A percentile compares a stretch with the other conserved stretches of the same genome.
Evolutionary conservation across 2,888 invertebrate genomes (phyloP).

Genomic region (Heliconius cydno): DNA sequence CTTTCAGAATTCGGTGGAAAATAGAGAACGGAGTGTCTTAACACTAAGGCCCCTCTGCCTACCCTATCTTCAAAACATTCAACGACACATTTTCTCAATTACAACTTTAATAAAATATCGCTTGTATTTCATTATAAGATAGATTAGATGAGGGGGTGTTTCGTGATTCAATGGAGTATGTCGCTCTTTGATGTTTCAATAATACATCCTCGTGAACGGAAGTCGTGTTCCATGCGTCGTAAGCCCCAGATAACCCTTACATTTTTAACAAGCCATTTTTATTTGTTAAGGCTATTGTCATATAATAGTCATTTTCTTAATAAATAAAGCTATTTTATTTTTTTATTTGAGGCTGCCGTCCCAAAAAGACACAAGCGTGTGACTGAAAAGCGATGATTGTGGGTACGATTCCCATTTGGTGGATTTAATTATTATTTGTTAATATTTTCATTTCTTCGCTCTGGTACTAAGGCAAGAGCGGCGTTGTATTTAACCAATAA

Average conservation of each 20-base stretch:
- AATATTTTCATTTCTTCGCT: no score
- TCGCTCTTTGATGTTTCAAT: constrained; percentile 25
- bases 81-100: neutral
- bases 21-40: no score
- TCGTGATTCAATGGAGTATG: constrained; percentile 23
- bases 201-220: constrained; percentile 16
- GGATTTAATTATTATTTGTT: no score
- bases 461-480: no score
- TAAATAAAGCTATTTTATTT: neutral
- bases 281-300: neutral
- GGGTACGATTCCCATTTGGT: no score
- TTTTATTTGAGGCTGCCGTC: no score
- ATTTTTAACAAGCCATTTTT: constrained; percentile 23
- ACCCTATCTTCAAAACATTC: neutral
- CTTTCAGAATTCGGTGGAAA: no score
- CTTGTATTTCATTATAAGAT: constrained; percentile 11
- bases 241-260: constrained; percentile 12
- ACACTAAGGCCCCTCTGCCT: no score
- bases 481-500: no score
- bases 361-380: no score
- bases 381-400: no score
- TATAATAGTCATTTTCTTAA: neutral
- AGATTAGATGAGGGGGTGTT: constrained; percentile 16
- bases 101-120: neutral
- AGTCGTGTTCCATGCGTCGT: constrained; percentile 7